Percentiles rank a stretch among this genome's conserved stretches.
phyloP scores from a whole-genome alignment of 2,888 invertebrate genomes.

The Nudaria mundana region DNA sequence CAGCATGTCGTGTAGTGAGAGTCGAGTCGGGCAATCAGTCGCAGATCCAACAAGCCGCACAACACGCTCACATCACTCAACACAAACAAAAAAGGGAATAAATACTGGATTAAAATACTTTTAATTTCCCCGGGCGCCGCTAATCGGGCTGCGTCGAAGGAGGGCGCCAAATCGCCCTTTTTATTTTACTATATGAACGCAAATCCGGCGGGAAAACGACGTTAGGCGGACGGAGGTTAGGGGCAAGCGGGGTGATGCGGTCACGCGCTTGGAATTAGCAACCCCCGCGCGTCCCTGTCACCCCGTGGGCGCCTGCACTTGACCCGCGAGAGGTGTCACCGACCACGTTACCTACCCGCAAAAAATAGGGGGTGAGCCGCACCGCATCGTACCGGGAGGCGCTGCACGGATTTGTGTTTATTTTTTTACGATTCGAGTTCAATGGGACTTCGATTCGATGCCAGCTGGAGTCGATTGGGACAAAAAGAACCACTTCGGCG shows the following conservation, averaged over 20 bases:
- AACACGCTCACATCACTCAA: slow-evolving; percentile 60
- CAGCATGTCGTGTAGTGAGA: background rate
- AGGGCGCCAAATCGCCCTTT: slow-evolving; percentile 79
- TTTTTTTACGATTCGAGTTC: slow-evolving; percentile 60
- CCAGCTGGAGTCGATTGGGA: slow-evolving; percentile 23
- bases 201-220: slow-evolving; percentile 77
- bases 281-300: slow-evolving; percentile 38
- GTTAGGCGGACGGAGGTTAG: slow-evolving; percentile 32
- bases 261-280: slow-evolving; percentile 73
- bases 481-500: too few species aligned
- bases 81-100: slow-evolving; percentile 73
- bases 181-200: slow-evolving; percentile 77
- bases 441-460: slow-evolving; percentile 45
- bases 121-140: slow-evolving; percentile 80
- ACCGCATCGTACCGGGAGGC: slow-evolving; percentile 33
- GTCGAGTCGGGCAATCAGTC: slow-evolving; percentile 22
- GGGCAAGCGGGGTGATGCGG: slow-evolving; percentile 46
- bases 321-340: slow-evolving; percentile 72
- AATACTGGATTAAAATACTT: slow-evolving; percentile 78
- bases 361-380: slow-evolving; percentile 57
- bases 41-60: slow-evolving; percentile 37
- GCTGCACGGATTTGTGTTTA: slow-evolving; percentile 64
- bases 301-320: slow-evolving; percentile 47
- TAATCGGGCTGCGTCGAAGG: slow-evolving; percentile 76
- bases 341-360: slow-evolving; percentile 72